These are phyloP conservation scores for Orchestes rusci DNA, from an alignment of 2,888 invertebrate species.

Conservation along the genomic window DNA sequence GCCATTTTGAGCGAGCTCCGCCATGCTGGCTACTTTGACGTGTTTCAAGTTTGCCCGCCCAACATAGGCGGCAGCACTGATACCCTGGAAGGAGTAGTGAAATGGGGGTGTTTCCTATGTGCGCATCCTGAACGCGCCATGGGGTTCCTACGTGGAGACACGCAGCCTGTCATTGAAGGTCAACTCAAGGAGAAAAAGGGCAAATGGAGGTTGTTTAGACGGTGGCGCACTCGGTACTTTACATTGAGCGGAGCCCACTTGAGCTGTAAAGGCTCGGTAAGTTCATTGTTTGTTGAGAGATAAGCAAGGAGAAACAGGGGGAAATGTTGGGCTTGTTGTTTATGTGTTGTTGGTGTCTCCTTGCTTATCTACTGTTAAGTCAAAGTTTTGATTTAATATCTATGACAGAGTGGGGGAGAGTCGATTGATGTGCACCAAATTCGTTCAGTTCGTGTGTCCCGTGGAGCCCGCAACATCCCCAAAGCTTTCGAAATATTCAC, in stretches of 20 bases:
- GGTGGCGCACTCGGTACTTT: constrained; percentile 92
- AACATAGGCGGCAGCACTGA: constrained; percentile 38
- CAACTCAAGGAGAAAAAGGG: constrained; percentile 89
- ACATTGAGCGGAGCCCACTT: constrained; percentile 88
- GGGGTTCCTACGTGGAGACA: constrained; percentile 71
- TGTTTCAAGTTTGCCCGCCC: constrained; percentile 71
- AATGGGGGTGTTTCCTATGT: constrained; percentile 91
- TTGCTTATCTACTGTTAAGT: too few relatives aligned
- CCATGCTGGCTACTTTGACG: constrained; percentile 84
- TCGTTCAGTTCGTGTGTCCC: constrained; percentile 87
- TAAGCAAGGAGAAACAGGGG: too few relatives aligned
- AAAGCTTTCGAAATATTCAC: constrained; percentile 97
- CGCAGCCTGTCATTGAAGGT: constrained; percentile 83
- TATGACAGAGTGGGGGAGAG: constrained; percentile 69
- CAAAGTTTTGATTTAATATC: too few relatives aligned
- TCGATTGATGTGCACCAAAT: constrained; percentile 90
- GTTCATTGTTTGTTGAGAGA: too few relatives aligned
- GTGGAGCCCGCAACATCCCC: constrained; percentile 86
- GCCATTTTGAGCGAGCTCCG: constrained; percentile 77
- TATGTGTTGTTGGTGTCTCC: too few relatives aligned
- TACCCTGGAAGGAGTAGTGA: constrained; percentile 42
- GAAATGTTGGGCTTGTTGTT: too few relatives aligned
- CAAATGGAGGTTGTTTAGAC: constrained; percentile 80
- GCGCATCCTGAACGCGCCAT: constrained; percentile 86
- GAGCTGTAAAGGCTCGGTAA: constrained; percentile 76